These are phyloP conservation scores for Cyclophora punctaria DNA, from an alignment of 2,888 invertebrate genomes.

Conservation along the genomic window DNA sequence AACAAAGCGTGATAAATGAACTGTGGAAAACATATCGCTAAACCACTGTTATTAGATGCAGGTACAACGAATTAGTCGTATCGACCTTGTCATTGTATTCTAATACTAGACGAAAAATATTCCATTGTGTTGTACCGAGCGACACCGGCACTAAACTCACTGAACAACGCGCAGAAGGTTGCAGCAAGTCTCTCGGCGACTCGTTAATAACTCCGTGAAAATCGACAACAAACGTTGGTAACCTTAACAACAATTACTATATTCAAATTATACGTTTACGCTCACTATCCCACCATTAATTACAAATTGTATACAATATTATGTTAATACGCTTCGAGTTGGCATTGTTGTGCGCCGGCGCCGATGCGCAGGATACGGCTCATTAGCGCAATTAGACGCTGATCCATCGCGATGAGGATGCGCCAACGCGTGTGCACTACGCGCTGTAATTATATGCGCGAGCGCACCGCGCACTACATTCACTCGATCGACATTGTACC, in stretches of 20 bases:
- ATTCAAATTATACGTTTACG: background rate
- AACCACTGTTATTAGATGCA: background rate
- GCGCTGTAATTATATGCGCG: slow-evolving; percentile 5
- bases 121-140: slow-evolving; percentile 41
- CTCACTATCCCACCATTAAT: background rate
- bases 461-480: background rate
- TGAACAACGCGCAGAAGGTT: background rate
- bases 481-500: too few species aligned
- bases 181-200: background rate
- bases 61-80: slow-evolving; percentile 30
- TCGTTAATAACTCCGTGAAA: too few species aligned
- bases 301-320: background rate
- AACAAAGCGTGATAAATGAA: too few species aligned
- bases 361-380: slow-evolving; percentile 48
- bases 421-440: slow-evolving; percentile 18
- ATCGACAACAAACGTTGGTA: too few species aligned
- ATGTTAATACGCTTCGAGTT: background rate
- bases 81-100: slow-evolving; percentile 61
- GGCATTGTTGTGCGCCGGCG: slow-evolving; percentile 29
- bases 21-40: background rate
- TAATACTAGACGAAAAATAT: slow-evolving; percentile 54
- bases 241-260: too few species aligned
- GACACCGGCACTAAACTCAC: slow-evolving; percentile 21
- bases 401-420: slow-evolving; percentile 36
- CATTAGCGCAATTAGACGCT: slow-evolving; percentile 60